A percentile compares a stretch with the other conserved stretches of the same genome.
These are phyloP conservation scores for Amazona vittata DNA, from an alignment of 2,113 vertebrate species.

Conservation along the genomic window DNA sequence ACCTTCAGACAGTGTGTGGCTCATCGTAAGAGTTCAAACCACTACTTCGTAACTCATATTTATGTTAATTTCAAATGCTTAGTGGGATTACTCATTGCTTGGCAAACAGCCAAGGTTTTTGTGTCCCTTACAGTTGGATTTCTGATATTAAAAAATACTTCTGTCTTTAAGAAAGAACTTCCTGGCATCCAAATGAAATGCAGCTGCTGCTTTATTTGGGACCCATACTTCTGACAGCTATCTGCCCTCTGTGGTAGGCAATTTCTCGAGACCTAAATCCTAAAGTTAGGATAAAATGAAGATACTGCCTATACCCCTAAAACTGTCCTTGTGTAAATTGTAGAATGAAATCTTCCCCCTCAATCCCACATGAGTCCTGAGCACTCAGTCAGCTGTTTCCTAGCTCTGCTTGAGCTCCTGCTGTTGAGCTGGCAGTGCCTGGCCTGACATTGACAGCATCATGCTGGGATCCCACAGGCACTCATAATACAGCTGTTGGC, in stretches of 20 bases:
- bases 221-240: not conserved
- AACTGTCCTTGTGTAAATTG: not conserved
- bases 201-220: not conserved
- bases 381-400: not conserved
- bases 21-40: constrained; percentile 10
- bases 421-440: not conserved
- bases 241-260: not conserved
- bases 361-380: not conserved
- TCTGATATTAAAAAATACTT: not conserved
- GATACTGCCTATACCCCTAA: not conserved
- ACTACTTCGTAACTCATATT: not conserved
- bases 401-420: not conserved
- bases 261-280: not conserved
- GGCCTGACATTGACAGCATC: not conserved
- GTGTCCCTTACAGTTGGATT: not conserved
- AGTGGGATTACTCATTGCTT: not conserved
- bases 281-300: not conserved
- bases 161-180: not conserved
- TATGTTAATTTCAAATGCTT: not conserved
- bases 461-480: not conserved
- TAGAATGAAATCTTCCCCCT: not conserved
- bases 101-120: not conserved
- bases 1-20: not conserved
- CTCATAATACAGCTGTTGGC: not conserved
- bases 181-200: not conserved